Evolutionary conservation across 2,797 vertebrate genomes (phyloP).

Genomic region (Macropus fuliginosus): DNA sequence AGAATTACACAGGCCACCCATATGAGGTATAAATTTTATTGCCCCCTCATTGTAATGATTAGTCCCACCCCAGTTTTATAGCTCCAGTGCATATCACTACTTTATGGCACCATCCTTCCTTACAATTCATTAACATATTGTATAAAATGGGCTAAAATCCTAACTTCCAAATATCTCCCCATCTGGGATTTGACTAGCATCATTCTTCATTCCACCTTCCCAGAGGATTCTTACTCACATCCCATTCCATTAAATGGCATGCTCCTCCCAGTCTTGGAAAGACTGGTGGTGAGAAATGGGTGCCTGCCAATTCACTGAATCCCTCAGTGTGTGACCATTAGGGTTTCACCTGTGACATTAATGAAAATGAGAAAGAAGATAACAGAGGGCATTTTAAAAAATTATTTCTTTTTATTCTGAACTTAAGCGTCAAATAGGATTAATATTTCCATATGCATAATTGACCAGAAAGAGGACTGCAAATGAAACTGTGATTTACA

Average conservation of each 20-base stretch:
- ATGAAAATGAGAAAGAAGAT: neutral
- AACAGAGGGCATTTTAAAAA: neutral
- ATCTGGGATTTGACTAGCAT: conserved; percentile 26
- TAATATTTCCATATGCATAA: neutral
- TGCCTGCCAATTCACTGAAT: neutral
- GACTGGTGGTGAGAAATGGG: neutral
- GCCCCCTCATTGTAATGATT: neutral
- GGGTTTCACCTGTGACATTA: neutral
- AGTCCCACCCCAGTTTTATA: neutral
- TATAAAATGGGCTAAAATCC: neutral
- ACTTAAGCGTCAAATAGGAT: neutral
- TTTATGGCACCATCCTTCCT: conserved; percentile 32
- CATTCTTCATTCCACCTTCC: neutral
- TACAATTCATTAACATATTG: neutral
- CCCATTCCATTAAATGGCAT: neutral
- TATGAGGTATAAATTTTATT: neutral
- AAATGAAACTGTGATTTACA: neutral
- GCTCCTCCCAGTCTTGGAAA: neutral
- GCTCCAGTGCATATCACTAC: neutral
- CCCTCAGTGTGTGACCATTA: neutral
- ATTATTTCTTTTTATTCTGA: neutral
- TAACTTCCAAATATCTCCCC: conserved; percentile 10
- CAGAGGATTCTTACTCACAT: neutral
- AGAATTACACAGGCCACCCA: neutral
- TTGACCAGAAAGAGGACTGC: neutral